Evolutionary conservation across 2,888 invertebrate species (phyloP), one percentile per base, ranked within the genome.

Genomic region (Pristionchus fissidentatus): DNA sequence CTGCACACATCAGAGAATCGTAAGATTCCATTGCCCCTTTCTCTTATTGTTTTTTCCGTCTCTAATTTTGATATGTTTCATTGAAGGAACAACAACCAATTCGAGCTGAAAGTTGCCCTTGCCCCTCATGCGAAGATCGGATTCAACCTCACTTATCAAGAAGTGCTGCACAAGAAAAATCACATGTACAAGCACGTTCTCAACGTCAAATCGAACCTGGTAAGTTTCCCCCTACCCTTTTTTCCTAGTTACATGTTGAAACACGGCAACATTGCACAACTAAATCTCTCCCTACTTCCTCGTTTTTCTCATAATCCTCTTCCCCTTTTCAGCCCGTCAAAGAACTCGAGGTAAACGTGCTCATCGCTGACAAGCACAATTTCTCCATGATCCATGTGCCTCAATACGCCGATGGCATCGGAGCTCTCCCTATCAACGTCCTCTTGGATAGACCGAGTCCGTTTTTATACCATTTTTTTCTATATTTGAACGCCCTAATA

Each of bases 121-220:
- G 81, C 83, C n/a, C 78, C 85, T n/a, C 13, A 43, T 43, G 52
- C 70, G 7, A 84, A 94, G 85, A 95, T 95, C 0, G 93, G 94
- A 0, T 96, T 96, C 92, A 95, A 95, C 90, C 92, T 95, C 86
- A 95, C 94, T 0, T 96, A 96, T 92, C 95, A 96, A 91, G 95
- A 96, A 92, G 90, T 96, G 60, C 92, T 96, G 77, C 93, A 94
- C 32, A 94, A 95, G 4, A 94, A 94, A 83, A 94, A 95, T 85
- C 95, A 95, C 8, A 94, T 94, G 15, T 96, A 95, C 93, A 95
- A 95, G 90, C 94, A 95, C 88, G 94, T 94, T 19, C 94, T 95
- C 84, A 95, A 95, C 92, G 93, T 95, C 80, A 95, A 95, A 91
- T 95, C 95, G 0, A 95, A 95, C 43, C 94, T 95, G 87, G 87